Base-by-base conservation (phyloP, 2,888 invertebrate species). In the Dichetophora obliterata region DNA sequence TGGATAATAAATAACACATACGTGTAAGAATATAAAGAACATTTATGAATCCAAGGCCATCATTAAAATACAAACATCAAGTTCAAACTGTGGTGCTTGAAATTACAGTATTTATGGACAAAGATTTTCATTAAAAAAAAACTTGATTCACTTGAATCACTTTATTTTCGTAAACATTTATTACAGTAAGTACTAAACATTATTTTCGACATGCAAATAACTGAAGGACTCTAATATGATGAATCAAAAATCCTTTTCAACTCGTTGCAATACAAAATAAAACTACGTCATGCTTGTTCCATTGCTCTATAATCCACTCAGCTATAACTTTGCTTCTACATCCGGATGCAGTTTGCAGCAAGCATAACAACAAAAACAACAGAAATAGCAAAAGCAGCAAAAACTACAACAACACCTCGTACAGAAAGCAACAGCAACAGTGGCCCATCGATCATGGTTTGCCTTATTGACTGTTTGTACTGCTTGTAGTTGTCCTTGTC, bases 401-500 rank as follows among this genome's bases (percentile, higher is more conserved):
- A 52, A 70, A 52, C 31, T 14, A 31, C 50, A 52, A n/a, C 22
- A 24, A 24, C 31, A 24, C 22, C n/a, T 27, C 5, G 43, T 27
- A 27, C 61, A 27, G 31, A 16, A 16, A n/a, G 27, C 27, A 61
- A 31, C 19, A 61, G 61, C 48, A 16, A 27, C 61, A 27, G 70
- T 54, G 22, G 14, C 63, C 65, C 73, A 63, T 74, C 63, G 63
- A 63, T 74, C 73, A 74, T 37, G 37, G 43, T 43, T 57, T 59
- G 59, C 59, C 71, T 57, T 59, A 59, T 71, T 59, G 71, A 71
- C 71, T 71, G 59, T 37, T 54, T 54, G 19, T 70, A 54, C n/a
- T 34, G 48, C 24, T 61, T 61, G 24, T 61, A 61, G 11, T 61
- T 27, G 61, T 61, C 3, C 16, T 5, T 48, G 48, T 48, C 37